phyloP scores from a whole-genome alignment of 2,797 vertebrate species.

The Heliangelus exortis region DNA sequence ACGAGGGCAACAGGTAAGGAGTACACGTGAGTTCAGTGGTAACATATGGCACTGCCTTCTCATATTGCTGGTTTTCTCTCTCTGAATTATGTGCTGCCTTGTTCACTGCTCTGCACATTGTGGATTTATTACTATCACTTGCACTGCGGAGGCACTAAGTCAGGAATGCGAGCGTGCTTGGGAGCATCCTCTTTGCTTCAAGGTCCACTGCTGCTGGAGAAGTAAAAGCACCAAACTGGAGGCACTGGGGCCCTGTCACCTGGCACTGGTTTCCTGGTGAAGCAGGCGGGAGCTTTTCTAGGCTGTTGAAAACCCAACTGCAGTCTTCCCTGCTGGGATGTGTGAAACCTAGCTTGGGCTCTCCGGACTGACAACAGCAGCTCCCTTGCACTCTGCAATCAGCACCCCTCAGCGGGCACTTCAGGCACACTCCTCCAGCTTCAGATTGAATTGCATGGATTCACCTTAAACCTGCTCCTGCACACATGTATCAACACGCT shows the following conservation, averaged over 20 bases:
- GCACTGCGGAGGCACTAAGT: neutral
- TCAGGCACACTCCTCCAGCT: neutral
- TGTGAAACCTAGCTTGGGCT: neutral
- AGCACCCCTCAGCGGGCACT: fast-evolving
- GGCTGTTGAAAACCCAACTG: neutral
- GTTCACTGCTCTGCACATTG: neutral
- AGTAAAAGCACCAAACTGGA: neutral
- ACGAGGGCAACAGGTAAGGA: conserved; percentile 59
- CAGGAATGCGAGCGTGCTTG: neutral
- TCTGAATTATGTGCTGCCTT: conserved; percentile 31
- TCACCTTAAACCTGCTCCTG: conserved; percentile 30
- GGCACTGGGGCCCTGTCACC: neutral
- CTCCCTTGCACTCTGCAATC: neutral
- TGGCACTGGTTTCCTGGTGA: neutral
- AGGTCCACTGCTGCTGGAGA: neutral
- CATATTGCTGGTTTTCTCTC: conserved; percentile 47
- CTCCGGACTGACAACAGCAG: neutral
- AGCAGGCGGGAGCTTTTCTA: neutral
- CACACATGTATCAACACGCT: neutral
- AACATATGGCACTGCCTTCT: conserved; percentile 71
- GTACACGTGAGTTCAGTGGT: conserved; percentile 4
- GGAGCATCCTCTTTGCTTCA: neutral
- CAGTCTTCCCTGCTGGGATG: neutral
- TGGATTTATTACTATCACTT: neutral
- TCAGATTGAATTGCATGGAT: neutral